Percentiles rank a stretch among this genome's conserved stretches.
phyloP scores from a whole-genome alignment of 2,888 invertebrate genomes.

The Eristalis pertinax region DNA sequence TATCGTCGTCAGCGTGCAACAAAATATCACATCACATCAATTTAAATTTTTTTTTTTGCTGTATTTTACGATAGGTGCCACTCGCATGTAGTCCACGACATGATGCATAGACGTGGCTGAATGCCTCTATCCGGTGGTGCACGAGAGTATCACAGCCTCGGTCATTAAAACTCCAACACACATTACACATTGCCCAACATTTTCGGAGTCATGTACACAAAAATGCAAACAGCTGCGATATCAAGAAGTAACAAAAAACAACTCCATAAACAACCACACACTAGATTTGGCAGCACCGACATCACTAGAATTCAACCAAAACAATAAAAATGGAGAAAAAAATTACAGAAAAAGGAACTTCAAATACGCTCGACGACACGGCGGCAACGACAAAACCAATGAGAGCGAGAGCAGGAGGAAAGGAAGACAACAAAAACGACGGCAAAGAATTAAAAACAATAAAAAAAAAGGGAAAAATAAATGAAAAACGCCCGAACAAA shows the following conservation, averaged over 20 bases:
- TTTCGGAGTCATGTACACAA: neutral
- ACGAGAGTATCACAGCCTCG: neutral
- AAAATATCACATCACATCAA: neutral
- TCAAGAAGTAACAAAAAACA: neutral
- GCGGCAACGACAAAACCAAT: neutral
- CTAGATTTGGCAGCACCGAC: constrained; percentile 2
- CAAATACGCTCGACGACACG: neutral
- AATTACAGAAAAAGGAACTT: neutral
- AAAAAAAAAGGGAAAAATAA: neutral
- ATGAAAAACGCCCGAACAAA: constrained; percentile 1
- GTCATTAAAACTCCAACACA: constrained; percentile 9
- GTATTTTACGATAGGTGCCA: neutral
- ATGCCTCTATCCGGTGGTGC: neutral
- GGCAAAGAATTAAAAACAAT: neutral
- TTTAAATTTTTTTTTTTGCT: neutral
- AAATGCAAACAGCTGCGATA: constrained; percentile 1
- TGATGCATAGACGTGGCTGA: neutral
- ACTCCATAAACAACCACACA: neutral
- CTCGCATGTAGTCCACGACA: neutral
- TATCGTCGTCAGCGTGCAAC: neutral
- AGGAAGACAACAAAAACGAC: neutral
- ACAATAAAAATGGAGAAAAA: neutral
- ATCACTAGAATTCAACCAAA: neutral
- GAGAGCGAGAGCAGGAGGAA: neutral
- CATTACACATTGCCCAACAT: neutral